These are phyloP conservation scores for Dendronephthya gigantea DNA, from an alignment of 64 coral and sea anemone genomes.

Conservation along the genomic window DNA sequence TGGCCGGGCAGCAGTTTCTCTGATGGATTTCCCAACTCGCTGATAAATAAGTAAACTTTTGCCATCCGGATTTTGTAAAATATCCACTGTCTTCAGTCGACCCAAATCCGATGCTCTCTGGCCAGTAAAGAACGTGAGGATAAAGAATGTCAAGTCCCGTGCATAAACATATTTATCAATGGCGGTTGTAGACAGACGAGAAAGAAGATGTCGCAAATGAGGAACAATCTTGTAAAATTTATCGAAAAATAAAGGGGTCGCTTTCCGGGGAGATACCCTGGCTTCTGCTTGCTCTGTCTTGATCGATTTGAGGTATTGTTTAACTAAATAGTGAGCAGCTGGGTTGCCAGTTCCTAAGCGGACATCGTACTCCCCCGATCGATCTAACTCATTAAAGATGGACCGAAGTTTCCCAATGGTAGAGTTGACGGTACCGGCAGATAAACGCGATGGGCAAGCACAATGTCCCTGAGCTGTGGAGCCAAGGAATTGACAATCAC, in stretches of 20 bases:
- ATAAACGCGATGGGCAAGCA: conserved; percentile 26
- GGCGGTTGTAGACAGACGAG: background rate
- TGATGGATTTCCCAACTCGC: conserved; percentile 29
- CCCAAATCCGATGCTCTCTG: conserved; percentile 32
- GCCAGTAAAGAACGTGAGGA: conserved; percentile 28
- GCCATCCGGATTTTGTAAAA: conserved; percentile 22
- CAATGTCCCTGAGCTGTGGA: background rate
- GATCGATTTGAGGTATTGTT: conserved; percentile 24
- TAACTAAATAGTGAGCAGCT: conserved; percentile 1
- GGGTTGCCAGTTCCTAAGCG: background rate
- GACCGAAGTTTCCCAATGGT: conserved; percentile 20
- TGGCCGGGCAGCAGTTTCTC: background rate
- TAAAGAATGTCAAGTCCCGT: conserved; percentile 33
- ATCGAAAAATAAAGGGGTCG: background rate
- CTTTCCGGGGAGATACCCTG: background rate
- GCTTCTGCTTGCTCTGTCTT: conserved; percentile 13
- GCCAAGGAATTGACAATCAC: background rate
- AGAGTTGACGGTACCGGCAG: conserved; percentile 35
- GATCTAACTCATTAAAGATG: conserved; percentile 37
- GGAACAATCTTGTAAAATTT: background rate
- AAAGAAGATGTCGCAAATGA: conserved; percentile 15
- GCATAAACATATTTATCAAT: conserved; percentile 21
- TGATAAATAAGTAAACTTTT: conserved; percentile 38
- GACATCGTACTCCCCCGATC: conserved; percentile 5
- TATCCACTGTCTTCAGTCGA: conserved; percentile 41